Evolutionary conservation across 2,888 invertebrate species (phyloP).

Genomic region (Drosophila mettleri): DNA sequence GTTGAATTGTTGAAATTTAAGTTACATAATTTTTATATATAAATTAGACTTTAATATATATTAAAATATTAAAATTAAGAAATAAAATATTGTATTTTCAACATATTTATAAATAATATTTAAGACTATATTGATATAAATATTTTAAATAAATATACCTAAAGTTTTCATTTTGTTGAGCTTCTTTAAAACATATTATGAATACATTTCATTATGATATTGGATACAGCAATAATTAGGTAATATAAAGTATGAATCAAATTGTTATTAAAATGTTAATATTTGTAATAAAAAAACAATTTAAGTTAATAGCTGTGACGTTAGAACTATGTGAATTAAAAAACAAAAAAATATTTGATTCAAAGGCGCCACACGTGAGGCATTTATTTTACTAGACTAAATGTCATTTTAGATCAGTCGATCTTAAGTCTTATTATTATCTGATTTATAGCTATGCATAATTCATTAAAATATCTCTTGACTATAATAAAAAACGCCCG

Average conservation of each 20-base stretch:
- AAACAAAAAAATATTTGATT: neutral
- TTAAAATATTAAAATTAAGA: no score
- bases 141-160: no score
- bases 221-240: no score
- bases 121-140: no score
- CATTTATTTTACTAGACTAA: neutral
- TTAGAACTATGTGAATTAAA: neutral
- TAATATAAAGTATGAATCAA: neutral
- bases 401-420: neutral
- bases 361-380: neutral
- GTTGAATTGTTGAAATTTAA: no score
- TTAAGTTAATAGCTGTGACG: neutral
- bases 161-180: no score
- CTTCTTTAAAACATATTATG: no score
- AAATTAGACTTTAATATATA: no score
- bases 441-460: neutral
- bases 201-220: no score
- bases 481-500: constrained; percentile 10
- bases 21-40: no score
- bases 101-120: no score
- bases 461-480: neutral
- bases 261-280: neutral
- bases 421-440: neutral
- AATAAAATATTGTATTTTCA: no score
- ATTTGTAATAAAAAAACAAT: neutral